These are phyloP conservation scores for Euthynnus affinis DNA, from an alignment of 2,797 vertebrate species.

Conservation along the genomic window DNA sequence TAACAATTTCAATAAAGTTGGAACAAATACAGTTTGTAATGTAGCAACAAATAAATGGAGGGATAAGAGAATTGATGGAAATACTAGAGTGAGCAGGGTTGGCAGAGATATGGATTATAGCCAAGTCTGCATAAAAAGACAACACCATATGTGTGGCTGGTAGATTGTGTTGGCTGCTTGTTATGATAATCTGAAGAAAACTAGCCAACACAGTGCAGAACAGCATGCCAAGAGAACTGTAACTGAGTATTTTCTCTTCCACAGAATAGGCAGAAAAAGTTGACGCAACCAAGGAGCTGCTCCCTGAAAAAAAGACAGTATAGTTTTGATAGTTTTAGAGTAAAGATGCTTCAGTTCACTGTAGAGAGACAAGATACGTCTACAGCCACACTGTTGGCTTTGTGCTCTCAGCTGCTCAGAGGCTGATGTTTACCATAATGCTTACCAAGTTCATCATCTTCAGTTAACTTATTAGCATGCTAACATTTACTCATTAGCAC, in stretches of 20 bases:
- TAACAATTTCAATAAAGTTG: not conserved
- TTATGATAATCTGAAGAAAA: slow-evolving; percentile 26
- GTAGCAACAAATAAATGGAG: not conserved
- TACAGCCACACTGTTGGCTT: not conserved
- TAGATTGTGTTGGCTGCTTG: not conserved
- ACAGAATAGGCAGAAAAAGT: not conserved
- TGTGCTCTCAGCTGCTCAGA: too few relatives aligned
- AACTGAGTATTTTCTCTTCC: not conserved
- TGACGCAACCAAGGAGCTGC: not conserved
- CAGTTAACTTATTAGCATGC: too few relatives aligned
- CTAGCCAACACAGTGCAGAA: not conserved
- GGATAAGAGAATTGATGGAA: slow-evolving; percentile 5
- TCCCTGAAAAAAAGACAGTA: not conserved
- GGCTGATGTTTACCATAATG: too few relatives aligned
- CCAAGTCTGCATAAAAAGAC: not conserved
- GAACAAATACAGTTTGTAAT: slow-evolving; percentile 14
- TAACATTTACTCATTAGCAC: too few relatives aligned
- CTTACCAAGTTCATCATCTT: too few relatives aligned
- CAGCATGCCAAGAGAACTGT: slow-evolving; percentile 1
- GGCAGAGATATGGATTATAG: not conserved
- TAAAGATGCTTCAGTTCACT: not conserved
- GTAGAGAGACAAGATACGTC: not conserved
- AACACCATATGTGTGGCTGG: slow-evolving; percentile 1
- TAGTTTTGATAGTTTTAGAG: not conserved
- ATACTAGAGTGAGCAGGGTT: not conserved